Conservation (phyloP, 2,888 invertebrate species). For the Pseudococcus jackbeardsleyi region DNA sequence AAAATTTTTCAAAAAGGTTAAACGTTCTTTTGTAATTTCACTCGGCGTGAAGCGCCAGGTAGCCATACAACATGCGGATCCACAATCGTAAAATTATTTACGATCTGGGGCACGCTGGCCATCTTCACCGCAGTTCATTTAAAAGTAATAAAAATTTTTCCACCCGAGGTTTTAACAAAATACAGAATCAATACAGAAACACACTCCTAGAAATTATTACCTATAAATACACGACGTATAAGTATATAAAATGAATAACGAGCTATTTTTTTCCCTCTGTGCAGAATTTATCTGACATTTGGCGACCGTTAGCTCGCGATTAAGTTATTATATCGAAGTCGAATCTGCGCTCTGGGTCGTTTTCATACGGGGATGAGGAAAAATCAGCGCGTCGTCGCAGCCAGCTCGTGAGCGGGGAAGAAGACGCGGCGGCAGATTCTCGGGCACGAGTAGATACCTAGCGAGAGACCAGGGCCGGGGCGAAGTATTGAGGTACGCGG, state of each 20-base stretch:
- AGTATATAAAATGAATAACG: neutral
- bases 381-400: conserved; percentile 16
- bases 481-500: neutral
- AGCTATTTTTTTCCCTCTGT: neutral
- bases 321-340: conserved; percentile 36
- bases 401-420: no score
- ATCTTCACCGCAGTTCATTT: conserved; percentile 9
- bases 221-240: neutral
- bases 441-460: no score
- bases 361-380: neutral
- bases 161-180: neutral
- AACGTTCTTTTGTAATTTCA: neutral
- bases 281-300: neutral
- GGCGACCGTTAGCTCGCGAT: conserved; percentile 32
- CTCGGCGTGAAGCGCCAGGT: neutral
- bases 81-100: neutral
- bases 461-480: neutral
- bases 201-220: neutral
- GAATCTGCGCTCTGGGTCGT: neutral
- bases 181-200: neutral
- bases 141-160: conserved; percentile 41
- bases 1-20: conserved; percentile 49
- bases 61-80: neutral
- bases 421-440: neutral
- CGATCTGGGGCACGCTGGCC: neutral